phyloP scores from a whole-genome alignment of 2,888 invertebrate species.

The Drosophila subquinaria region DNA sequence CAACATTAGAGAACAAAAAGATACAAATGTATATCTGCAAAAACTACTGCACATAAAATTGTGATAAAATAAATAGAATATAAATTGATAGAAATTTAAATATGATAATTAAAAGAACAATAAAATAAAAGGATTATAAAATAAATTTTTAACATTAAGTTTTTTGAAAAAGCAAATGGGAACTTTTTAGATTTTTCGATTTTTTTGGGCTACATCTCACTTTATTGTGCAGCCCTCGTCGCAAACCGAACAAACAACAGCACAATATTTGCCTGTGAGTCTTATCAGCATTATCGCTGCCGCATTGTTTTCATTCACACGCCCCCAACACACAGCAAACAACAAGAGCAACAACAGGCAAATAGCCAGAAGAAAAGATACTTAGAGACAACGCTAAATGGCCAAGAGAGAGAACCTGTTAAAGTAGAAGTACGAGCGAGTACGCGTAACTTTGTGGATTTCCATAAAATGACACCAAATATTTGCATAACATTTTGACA shows the following conservation, averaged over 20 bases:
- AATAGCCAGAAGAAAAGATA: slow-evolving; percentile 22
- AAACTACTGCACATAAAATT: background rate
- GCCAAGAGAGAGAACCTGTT: slow-evolving; percentile 19
- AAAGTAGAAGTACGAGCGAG: slow-evolving; percentile 5
- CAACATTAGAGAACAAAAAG: background rate
- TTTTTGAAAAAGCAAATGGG: too few relatives aligned
- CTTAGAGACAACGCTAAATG: slow-evolving; percentile 34
- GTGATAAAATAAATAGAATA: background rate
- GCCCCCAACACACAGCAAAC: slow-evolving; percentile 73
- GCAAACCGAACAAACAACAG: slow-evolving; percentile 23
- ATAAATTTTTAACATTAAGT: too few relatives aligned
- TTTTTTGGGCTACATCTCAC: background rate
- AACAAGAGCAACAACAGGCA: slow-evolving; percentile 12
- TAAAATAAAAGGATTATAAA: too few relatives aligned
- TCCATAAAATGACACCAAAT: slow-evolving; percentile 68
- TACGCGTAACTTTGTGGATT: slow-evolving; percentile 47
- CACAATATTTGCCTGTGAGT: background rate
- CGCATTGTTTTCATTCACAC: slow-evolving; percentile 82
- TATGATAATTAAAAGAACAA: background rate
- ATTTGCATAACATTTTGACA: slow-evolving; percentile 79
- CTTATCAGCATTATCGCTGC: slow-evolving; percentile 74
- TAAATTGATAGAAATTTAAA: background rate
- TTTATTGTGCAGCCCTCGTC: slow-evolving; percentile 38
- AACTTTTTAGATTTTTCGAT: too few relatives aligned
- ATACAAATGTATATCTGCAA: slow-evolving; percentile 12